Percentiles rank a stretch among this genome's conserved stretches.
These are phyloP conservation scores for Crypturellus tataupa DNA, from an alignment of 2,797 vertebrate species.

Conservation along the genomic window DNA sequence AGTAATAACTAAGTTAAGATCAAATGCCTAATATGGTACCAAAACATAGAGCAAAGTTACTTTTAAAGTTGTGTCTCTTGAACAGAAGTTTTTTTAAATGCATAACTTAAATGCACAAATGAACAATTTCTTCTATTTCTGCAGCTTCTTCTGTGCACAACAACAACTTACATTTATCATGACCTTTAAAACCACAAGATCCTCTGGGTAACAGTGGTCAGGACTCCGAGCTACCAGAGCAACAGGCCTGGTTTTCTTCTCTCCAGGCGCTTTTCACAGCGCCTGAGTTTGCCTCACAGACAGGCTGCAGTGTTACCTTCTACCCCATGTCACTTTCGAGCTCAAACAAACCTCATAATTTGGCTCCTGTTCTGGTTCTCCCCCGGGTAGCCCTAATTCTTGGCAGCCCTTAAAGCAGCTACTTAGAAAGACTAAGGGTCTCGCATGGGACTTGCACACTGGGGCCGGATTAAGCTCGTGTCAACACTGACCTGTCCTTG, in stretches of 20 bases:
- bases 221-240: neutral
- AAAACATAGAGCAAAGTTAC: neutral
- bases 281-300: neutral
- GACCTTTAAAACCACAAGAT: constrained; percentile 14
- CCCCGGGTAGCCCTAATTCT: constrained; percentile 44
- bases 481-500: neutral
- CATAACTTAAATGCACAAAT: neutral
- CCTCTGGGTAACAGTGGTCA: neutral
- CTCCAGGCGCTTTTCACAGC: neutral
- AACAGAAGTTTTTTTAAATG: neutral
- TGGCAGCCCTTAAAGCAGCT: constrained; percentile 45
- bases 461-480: neutral
- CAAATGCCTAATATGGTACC: neutral
- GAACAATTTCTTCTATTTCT: neutral
- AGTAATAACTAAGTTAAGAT: neutral
- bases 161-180: neutral
- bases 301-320: neutral
- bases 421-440: constrained; percentile 62
- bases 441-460: constrained; percentile 63
- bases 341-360: neutral
- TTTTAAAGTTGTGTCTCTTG: neutral
- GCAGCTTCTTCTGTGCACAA: neutral
- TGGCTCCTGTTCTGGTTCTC: constrained; percentile 35
- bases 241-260: neutral
- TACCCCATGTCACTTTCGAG: constrained; percentile 7